A percentile compares a stretch with the other conserved stretches of the same genome.
These are phyloP conservation scores for Rhinella marina DNA, from an alignment of 2,797 vertebrate genomes.

Conservation along the genomic window DNA sequence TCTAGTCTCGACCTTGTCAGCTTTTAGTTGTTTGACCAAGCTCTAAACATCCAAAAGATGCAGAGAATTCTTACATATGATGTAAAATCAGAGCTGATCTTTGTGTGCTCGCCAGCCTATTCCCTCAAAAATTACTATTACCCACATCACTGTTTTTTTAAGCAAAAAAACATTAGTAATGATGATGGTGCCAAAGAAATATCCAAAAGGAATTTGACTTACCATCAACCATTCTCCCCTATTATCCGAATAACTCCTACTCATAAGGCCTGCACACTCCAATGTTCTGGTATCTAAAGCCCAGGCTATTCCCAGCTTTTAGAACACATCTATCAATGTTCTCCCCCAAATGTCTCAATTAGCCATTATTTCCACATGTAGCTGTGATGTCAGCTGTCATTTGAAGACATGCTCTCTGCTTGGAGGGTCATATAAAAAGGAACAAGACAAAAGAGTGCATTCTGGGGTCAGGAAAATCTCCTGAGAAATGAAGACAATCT, in stretches of 20 bases:
- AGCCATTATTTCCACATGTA: slow-evolving; percentile 24
- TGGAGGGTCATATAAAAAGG: slow-evolving; percentile 2
- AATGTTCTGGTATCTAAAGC: background rate
- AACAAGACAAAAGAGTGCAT: slow-evolving; percentile 21
- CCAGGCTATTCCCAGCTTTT: background rate
- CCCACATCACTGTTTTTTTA: too few relatives aligned
- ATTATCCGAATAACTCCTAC: background rate
- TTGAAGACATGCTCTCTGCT: background rate
- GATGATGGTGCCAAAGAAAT: background rate
- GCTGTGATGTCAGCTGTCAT: slow-evolving; percentile 36
- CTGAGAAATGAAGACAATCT: slow-evolving; percentile 25
- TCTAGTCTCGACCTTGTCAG: too few relatives aligned
- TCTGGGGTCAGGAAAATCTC: slow-evolving; percentile 33
- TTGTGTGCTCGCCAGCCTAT: too few relatives aligned
- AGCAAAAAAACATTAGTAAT: too few relatives aligned
- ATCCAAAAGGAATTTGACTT: background rate
- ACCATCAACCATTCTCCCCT: background rate
- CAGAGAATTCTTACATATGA: too few relatives aligned
- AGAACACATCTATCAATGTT: slow-evolving; percentile 14
- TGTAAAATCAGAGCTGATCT: too few relatives aligned
- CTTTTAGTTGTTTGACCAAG: too few relatives aligned
- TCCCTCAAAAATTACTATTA: too few relatives aligned
- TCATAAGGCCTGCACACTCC: background rate
- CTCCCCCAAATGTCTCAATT: background rate
- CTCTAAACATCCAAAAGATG: too few relatives aligned